Evolutionary conservation across 2,888 invertebrate species (phyloP).

Genomic region (Rotaria sp.): DNA sequence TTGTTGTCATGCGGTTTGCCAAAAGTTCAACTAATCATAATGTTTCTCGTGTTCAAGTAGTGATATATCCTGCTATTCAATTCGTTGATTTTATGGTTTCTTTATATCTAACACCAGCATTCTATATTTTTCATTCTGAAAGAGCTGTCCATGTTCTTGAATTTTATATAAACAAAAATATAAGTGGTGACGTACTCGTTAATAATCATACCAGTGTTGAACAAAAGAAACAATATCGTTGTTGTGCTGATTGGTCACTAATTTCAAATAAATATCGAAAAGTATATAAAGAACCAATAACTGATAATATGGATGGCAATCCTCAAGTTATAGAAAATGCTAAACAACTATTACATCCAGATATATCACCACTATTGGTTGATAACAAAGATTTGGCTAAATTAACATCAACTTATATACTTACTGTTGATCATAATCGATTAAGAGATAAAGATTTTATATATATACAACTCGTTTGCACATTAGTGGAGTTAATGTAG

Average conservation of each 20-base stretch:
- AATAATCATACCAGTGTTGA: conserved; percentile 33
- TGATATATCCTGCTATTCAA: conserved; percentile 37
- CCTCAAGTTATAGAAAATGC: background rate
- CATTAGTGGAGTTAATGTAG: conserved; percentile 14
- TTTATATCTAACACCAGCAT: conserved; percentile 20
- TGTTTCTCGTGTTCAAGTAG: conserved; percentile 28
- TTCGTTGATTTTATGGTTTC: conserved; percentile 37
- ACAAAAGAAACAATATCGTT: background rate
- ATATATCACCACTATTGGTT: conserved; percentile 35
- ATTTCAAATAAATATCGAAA: conserved; percentile 17
- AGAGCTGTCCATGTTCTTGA: conserved; percentile 29
- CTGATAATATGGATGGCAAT: background rate
- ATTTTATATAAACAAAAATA: conserved; percentile 26
- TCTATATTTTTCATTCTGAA: conserved; percentile 6
- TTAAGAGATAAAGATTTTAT: conserved; percentile 38
- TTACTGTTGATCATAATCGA: conserved; percentile 31
- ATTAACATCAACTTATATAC: background rate
- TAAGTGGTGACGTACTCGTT: background rate
- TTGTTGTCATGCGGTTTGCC: conserved; percentile 3
- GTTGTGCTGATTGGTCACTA: background rate
- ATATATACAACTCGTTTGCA: conserved; percentile 32
- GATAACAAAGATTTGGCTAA: background rate
- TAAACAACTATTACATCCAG: background rate
- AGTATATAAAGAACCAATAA: background rate
- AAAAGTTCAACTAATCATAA: background rate